Evolutionary conservation across 2,888 invertebrate genomes (phyloP), one percentile per base, ranked within the genome.

Genomic region (Tyria jacobaeae): DNA sequence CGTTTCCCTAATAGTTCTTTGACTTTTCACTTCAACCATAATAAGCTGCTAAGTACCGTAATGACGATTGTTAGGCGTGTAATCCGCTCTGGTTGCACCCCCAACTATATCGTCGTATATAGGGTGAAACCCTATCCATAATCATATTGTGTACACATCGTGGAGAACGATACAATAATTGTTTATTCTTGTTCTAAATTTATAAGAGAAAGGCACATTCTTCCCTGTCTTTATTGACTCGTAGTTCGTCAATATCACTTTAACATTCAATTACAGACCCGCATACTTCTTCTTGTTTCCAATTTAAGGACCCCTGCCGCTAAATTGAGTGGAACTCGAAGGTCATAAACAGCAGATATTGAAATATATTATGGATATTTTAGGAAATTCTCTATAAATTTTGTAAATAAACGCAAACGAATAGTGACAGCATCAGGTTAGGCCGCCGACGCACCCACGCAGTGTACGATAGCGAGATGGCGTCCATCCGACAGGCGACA

Each of bases 1-100:
- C 64, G 34, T 62, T 62, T 51, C 61, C 60, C 66, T 73, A 71
- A 66, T 75, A 53, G 70, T 69, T 83, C 75, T 86, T 90, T 90
- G 86, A 86, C 89, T 89, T 89, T 83, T 82, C 83, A 82, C 80
- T 85, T 75, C 79, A 69, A 82, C 81, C 80, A 78, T 89, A 89
- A 89, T 89, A 89, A 89, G 86, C 84, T 85, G 87, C 83, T 89
- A 87, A 91, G 83, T 87, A 84, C 79, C 83, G 81, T 85, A 87
- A 87, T 87, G 80, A 84, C 81, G 75, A 88, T 81, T 81, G 85
- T 86, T 87, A 85, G 80, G 84, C 88, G 86, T 89, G 88, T 90
- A 90, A 91, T 90, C 90, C 86, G 75, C 75, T 75, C 83, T 82
- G 83, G 83, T 78, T 67, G 82, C 86, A 80, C 86, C 87, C 88